phyloP scores from a whole-genome alignment of 2,113 vertebrate genomes.

The Barnardius zonarius region DNA sequence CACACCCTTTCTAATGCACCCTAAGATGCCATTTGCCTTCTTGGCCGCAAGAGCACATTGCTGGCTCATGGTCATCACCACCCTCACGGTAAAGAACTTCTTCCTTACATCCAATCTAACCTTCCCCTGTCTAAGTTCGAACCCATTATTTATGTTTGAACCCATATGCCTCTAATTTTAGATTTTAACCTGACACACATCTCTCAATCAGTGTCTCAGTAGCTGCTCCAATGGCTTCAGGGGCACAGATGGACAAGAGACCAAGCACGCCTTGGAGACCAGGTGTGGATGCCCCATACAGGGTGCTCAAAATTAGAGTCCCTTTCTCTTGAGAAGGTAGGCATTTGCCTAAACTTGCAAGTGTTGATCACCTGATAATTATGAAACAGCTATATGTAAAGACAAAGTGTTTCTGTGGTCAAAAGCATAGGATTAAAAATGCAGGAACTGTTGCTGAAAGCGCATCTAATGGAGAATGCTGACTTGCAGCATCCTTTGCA shows the following conservation, averaged over 20 bases:
- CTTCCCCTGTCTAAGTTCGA: not conserved
- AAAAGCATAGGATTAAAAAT: not conserved
- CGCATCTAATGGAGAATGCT: not conserved
- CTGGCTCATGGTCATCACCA: no score
- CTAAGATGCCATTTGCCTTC: no score
- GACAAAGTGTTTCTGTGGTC: not conserved
- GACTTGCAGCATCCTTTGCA: slow-evolving; percentile 14
- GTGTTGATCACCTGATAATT: not conserved
- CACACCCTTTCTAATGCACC: no score
- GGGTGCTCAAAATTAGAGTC: not conserved
- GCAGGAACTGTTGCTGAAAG: not conserved
- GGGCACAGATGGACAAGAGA: not conserved
- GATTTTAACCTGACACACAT: rapidly evolving
- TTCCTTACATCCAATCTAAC: not conserved
- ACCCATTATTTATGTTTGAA: not conserved
- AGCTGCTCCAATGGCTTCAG: not conserved
- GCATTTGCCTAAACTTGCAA: not conserved
- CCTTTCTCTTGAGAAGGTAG: not conserved
- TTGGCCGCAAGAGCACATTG: no score
- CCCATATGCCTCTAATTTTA: not conserved
- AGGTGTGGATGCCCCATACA: not conserved
- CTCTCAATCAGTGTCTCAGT: not conserved
- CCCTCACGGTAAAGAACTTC: not conserved
- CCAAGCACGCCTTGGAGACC: not conserved
- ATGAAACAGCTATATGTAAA: not conserved